Conservation (phyloP, 1,140 invertebrate genomes). For the Lepidurus apus region DNA sequence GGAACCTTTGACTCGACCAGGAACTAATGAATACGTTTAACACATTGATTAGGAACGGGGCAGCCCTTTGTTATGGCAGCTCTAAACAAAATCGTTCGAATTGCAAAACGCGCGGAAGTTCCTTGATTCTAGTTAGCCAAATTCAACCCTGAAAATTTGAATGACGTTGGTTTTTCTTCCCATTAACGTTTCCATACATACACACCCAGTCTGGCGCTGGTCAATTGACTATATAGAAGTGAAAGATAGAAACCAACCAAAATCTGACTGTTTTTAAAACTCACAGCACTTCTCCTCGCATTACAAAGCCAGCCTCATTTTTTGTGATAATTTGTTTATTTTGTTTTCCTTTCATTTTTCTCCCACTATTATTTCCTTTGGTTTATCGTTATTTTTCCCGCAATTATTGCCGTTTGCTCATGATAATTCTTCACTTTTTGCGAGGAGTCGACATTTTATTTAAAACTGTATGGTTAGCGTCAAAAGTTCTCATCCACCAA, state of each 20-base stretch:
- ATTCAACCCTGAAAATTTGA: neutral
- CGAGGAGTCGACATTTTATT: slow-evolving; percentile 14
- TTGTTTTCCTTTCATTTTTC: neutral
- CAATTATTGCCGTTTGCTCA: slow-evolving; percentile 9
- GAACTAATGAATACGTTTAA: slow-evolving; percentile 33
- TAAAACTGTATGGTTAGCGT: neutral
- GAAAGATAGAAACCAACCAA: neutral
- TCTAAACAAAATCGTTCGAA: neutral
- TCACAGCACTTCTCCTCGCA: neutral
- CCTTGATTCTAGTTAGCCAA: slow-evolving; percentile 13
- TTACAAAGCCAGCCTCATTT: neutral
- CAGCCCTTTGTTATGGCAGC: neutral
- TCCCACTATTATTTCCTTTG: neutral
- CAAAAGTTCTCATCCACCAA: neutral
- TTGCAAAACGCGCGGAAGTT: neutral
- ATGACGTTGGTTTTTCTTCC: neutral
- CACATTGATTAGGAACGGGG: neutral
- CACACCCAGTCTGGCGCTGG: neutral
- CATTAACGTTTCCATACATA: neutral
- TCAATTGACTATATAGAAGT: neutral
- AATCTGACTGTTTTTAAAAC: neutral
- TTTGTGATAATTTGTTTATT: neutral
- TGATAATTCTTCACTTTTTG: slow-evolving; percentile 20
- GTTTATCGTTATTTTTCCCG: neutral
- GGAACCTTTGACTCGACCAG: slow-evolving; percentile 32